These are phyloP conservation scores for Neosilurus hyrtlii DNA, from an alignment of 2,797 vertebrate species.

Conservation along the genomic window DNA sequence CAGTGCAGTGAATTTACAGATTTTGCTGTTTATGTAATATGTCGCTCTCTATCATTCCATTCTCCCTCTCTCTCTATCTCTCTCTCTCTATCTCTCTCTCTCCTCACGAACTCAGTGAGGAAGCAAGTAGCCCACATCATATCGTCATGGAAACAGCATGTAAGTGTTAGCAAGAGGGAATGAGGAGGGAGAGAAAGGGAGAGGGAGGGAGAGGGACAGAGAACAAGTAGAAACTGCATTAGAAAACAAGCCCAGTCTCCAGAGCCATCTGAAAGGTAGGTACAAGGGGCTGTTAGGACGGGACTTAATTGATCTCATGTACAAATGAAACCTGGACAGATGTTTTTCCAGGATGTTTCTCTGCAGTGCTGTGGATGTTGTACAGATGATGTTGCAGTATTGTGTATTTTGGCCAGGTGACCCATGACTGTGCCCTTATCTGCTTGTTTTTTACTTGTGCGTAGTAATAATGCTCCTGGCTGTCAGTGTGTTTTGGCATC, in stretches of 20 bases:
- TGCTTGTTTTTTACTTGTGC: constrained; percentile 8
- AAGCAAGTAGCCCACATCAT: constrained; percentile 76
- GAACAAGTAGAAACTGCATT: constrained; percentile 73
- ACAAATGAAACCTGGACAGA: constrained; percentile 14
- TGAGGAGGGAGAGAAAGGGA: constrained; percentile 21
- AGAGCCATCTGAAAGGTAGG: constrained; percentile 81
- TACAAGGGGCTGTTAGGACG: constrained; percentile 15
- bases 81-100: constrained; percentile 32
- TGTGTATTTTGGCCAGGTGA: constrained; percentile 41
- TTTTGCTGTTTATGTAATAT: constrained; percentile 55
- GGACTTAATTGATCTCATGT: not conserved
- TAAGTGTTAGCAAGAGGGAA: constrained; percentile 68
- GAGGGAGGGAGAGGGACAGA: constrained; percentile 34
- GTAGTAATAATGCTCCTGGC: constrained; percentile 15
- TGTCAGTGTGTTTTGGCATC: constrained; percentile 19
- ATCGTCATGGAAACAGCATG: constrained; percentile 84
- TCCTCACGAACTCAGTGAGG: constrained; percentile 73
- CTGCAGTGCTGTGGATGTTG: not conserved
- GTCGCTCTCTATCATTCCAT: constrained; percentile 25
- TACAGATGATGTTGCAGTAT: constrained; percentile 28
- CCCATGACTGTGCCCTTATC: constrained; percentile 28
- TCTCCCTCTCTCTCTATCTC: constrained; percentile 15
- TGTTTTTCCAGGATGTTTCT: constrained; percentile 2
- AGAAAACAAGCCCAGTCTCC: constrained; percentile 82
- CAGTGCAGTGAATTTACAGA: constrained; percentile 41